phyloP scores from a whole-genome alignment of 2,113 vertebrate species.

The Hystrix cristata region DNA sequence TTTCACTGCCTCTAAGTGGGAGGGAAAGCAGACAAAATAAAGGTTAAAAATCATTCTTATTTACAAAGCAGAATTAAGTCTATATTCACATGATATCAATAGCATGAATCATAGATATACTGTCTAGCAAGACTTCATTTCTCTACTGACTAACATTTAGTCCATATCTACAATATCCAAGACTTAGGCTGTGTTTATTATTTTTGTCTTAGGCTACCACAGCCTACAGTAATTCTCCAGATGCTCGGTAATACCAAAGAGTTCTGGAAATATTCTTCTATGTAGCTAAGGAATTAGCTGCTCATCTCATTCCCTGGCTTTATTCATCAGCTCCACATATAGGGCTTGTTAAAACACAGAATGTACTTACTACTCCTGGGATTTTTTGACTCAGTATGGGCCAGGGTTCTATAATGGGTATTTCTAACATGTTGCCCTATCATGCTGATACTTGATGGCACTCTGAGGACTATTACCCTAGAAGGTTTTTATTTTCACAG shows the following conservation, averaged over 20 bases:
- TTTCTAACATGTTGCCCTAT: neutral
- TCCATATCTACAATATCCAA: neutral
- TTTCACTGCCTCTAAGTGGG: conserved; percentile 38
- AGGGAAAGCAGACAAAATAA: conserved; percentile 41
- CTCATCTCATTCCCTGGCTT: neutral
- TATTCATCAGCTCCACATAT: neutral
- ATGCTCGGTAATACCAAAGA: neutral
- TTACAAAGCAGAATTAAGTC: conserved; percentile 39
- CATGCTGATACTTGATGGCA: neutral
- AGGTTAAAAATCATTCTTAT: conserved; percentile 39
- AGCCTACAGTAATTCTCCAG: neutral
- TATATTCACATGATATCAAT: neutral
- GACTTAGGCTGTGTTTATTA: neutral
- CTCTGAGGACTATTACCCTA: neutral
- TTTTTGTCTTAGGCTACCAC: neutral
- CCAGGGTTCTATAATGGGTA: neutral
- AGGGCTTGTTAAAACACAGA: neutral
- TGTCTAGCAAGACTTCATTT: neutral
- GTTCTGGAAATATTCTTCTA: neutral
- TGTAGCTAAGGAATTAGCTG: neutral
- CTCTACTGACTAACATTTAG: neutral
- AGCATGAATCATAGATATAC: neutral
- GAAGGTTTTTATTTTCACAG: neutral
- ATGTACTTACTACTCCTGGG: neutral
- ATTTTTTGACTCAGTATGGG: neutral